These are phyloP conservation scores for Epizoanthus rinbou DNA, from an alignment of 92 coral and sea anemone genomes.

Conservation along the genomic window DNA sequence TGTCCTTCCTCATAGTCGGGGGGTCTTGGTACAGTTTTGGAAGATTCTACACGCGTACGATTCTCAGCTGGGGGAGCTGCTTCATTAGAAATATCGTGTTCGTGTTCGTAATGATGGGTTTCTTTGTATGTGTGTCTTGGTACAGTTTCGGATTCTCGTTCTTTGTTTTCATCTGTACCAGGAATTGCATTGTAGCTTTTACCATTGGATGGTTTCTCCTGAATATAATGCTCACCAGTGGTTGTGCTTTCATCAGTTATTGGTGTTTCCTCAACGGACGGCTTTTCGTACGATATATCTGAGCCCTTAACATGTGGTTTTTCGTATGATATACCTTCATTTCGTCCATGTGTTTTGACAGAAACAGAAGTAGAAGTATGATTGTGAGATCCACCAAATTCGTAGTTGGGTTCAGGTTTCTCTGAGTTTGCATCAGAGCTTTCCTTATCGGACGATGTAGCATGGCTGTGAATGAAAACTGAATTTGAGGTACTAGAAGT, in stretches of 20 bases:
- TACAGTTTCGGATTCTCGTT: background rate
- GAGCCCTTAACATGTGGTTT: constrained; percentile 27
- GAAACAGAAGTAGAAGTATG: background rate
- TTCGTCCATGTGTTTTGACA: background rate
- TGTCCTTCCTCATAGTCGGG: no score
- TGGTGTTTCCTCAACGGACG: constrained; percentile 29
- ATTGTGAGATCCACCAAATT: background rate
- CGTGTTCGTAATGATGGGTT: no score
- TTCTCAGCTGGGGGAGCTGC: no score
- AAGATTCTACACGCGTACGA: background rate
- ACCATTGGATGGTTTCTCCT: background rate
- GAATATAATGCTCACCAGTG: background rate
- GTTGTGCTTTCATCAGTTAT: constrained; percentile 11
- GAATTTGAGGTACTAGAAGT: background rate
- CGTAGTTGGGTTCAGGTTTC: background rate
- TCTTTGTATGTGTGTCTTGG: no score
- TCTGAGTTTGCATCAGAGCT: background rate
- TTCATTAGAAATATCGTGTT: no score
- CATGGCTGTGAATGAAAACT: background rate
- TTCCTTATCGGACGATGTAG: background rate
- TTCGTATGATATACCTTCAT: background rate
- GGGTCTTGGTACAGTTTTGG: no score
- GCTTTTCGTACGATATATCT: constrained; percentile 15
- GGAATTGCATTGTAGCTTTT: constrained; percentile 21
- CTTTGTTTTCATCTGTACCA: background rate